Evolutionary conservation across 2,113 vertebrate species (phyloP).

Genomic region (Psittacula cyanocephala): DNA sequence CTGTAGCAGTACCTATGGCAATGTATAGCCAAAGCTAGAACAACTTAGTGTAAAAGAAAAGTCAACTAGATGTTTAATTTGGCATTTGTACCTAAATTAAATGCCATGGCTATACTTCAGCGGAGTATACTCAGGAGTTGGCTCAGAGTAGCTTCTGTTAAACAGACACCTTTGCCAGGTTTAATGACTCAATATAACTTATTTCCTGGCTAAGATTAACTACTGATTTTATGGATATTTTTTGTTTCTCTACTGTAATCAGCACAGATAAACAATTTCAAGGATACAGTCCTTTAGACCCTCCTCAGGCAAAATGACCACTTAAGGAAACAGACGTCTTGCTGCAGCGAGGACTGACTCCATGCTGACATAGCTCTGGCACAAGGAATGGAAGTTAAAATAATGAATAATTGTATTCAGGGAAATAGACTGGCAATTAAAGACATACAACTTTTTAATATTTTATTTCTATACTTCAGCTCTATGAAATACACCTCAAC

Average conservation of each 20-base stretch:
- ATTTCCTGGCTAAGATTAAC: constrained; percentile 43
- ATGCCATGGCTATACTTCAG: background rate
- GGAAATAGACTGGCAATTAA: constrained; percentile 29
- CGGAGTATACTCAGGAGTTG: constrained; percentile 23
- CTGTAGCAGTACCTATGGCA: background rate
- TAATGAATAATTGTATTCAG: background rate
- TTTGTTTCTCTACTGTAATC: constrained; percentile 30
- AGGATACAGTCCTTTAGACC: background rate
- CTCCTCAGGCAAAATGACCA: background rate
- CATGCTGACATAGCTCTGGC: background rate
- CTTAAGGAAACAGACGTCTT: background rate
- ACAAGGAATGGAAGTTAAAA: background rate
- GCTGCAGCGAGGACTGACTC: background rate
- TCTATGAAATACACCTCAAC: constrained; percentile 6
- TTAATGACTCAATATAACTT: constrained; percentile 38
- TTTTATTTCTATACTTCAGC: constrained; percentile 36
- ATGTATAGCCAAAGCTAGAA: background rate
- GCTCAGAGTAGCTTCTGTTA: constrained; percentile 16
- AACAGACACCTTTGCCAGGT: constrained; percentile 32
- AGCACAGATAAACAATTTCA: constrained; percentile 32
- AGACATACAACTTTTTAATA: background rate
- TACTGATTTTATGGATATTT: constrained; percentile 21
- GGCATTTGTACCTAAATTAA: constrained; percentile 28
- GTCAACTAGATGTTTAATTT: constrained; percentile 53
- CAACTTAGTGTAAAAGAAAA: constrained; percentile 8